A percentile compares a stretch with the other conserved stretches of the same genome.
Conservation (phyloP, 1,140 invertebrate species). For the Diabrotica virgifera region DNA sequence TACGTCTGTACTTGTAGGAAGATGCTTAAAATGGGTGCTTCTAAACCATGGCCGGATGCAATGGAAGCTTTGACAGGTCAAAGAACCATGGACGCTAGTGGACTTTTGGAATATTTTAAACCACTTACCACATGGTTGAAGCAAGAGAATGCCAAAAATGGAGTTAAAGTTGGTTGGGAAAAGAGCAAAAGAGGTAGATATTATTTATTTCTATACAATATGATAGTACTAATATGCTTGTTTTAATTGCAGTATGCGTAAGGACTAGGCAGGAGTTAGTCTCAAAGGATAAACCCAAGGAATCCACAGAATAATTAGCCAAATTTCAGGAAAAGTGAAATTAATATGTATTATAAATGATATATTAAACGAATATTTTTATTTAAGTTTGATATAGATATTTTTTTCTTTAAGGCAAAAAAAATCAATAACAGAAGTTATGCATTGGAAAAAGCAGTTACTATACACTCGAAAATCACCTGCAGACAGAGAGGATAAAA, state of each 20-base stretch:
- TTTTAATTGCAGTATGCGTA: slow-evolving; percentile 20
- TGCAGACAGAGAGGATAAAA: too few species aligned
- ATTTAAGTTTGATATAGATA: too few species aligned
- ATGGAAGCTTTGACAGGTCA: slow-evolving; percentile 78
- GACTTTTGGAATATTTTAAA: slow-evolving; percentile 74
- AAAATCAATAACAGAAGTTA: too few species aligned
- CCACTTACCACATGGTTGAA: slow-evolving; percentile 77
- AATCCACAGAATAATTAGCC: too few species aligned
- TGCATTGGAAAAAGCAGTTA: too few species aligned
- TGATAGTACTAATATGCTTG: not conserved
- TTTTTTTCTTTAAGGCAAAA: too few species aligned
- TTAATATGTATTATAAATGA: too few species aligned
- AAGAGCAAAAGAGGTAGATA: slow-evolving; percentile 32
- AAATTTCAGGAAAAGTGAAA: too few species aligned
- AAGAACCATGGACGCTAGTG: slow-evolving; percentile 67
- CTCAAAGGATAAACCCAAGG: not conserved
- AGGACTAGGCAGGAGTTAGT: slow-evolving; percentile 23
- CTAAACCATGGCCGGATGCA: slow-evolving; percentile 77
- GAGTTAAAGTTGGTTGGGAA: slow-evolving; percentile 76
- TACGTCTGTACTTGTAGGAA: slow-evolving; percentile 57
- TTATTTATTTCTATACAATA: not conserved
- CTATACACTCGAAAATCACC: too few species aligned
- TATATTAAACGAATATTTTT: too few species aligned
- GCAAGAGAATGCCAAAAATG: slow-evolving; percentile 69
- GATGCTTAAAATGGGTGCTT: slow-evolving; percentile 78